Evolutionary conservation across 2,888 invertebrate genomes (phyloP), one percentile per base, ranked within the genome.

Genomic region (Harmothoe impar): DNA sequence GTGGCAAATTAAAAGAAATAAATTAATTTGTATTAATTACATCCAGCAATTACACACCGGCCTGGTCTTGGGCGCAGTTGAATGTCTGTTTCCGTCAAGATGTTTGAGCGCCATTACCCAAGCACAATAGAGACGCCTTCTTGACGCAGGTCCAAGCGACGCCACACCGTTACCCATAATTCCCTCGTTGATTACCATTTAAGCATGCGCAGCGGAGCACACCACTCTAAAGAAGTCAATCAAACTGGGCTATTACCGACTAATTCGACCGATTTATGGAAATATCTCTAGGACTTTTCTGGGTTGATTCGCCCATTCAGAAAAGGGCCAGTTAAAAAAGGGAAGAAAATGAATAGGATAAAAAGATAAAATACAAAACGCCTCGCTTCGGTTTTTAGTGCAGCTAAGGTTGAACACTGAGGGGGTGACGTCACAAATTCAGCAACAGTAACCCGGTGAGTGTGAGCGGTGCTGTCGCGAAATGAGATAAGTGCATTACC

Each of bases 11-110:
- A 56, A 86, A 56, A 86, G 29, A 86, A 86, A 54, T 54, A 86
- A 54, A 86, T 52, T 86, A 86, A 86, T 86, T 86, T 86, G 86
- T 86, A 86, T 86, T 86, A 86, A 86, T 86, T 86, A 86, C 86
- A 86, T 56, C 54, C 86, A 56, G 86, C 86, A 86, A 86, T 86
- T 86, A 56, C 86, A 29, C 56, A 86, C 29, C 5, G 52, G 29
- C 29, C 17, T 52, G 54, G 86, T 12, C 56, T n/a, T 17, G 54
- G 29, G 25, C 52, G 1, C 31, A n/a, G 81, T 43, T 81, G 56
- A 86, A 33, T 54, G 56, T 29, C 31, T 86, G 86, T 86, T 86
- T 86, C 86, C 86, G 52, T 86, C 56, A 56, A 86, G 56, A 86
- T 31, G 86, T 31, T 54, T 86, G 54, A 29, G 56, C 86, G 86